A percentile compares a stretch with the other conserved stretches of the same genome.
Conservation (phyloP, 2,888 invertebrate genomes). For the Spilosoma lubricipeda region DNA sequence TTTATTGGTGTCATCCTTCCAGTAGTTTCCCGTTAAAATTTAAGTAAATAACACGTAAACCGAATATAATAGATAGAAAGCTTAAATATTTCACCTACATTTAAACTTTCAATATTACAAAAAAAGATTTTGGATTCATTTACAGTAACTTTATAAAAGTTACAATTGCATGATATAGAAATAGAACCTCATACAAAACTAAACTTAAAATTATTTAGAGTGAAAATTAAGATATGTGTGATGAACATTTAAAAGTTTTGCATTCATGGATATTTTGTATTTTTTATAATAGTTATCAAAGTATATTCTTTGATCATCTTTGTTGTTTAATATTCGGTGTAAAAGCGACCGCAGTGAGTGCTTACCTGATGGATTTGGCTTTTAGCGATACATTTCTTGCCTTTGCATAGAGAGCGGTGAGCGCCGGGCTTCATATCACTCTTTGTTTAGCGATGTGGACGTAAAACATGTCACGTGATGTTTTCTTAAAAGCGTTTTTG, state of each 20-base stretch:
- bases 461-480: constrained; percentile 57
- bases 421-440: constrained; percentile 49
- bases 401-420: constrained; percentile 31
- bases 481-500: constrained; percentile 52
- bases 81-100: no score
- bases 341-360: constrained; percentile 59
- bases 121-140: no score
- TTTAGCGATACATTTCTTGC: constrained; percentile 67
- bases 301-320: constrained; percentile 37
- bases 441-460: constrained; percentile 64
- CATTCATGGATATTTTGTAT: neutral
- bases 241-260: neutral
- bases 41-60: no score
- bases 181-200: no score
- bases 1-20: neutral
- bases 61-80: no score
- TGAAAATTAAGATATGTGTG: neutral
- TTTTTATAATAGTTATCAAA: neutral
- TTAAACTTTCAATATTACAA: no score
- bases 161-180: no score
- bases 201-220: no score
- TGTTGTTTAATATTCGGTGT: constrained; percentile 55
- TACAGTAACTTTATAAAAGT: no score
- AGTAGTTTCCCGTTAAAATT: neutral
- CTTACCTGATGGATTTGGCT: constrained; percentile 63